Evolutionary conservation across 2,113 vertebrate species (phyloP).

Genomic region (Mohoua ochrocephala): DNA sequence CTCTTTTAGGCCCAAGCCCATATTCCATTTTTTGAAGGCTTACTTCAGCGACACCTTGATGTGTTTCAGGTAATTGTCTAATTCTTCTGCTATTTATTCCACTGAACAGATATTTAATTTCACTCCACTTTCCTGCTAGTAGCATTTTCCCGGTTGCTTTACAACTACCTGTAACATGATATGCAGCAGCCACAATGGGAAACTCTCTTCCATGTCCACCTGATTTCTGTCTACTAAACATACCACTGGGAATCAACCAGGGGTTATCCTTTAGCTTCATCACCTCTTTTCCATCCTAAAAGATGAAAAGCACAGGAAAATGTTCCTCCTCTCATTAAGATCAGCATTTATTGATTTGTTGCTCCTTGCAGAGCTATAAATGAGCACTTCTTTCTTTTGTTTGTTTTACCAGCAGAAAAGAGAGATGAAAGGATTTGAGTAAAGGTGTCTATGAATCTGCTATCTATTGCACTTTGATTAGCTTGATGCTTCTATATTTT

Average conservation of each 20-base stretch:
- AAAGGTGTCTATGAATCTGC: rapidly evolving
- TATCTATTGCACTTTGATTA: neutral
- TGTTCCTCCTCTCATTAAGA: neutral
- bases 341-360: neutral
- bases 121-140: neutral
- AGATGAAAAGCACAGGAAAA: neutral
- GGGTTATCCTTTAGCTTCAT: neutral
- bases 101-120: neutral
- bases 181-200: neutral
- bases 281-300: rapidly evolving
- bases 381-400: neutral
- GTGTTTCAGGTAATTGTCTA: neutral
- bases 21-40: neutral
- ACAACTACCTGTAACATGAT: neutral
- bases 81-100: neutral
- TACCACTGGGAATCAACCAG: neutral
- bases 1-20: rapidly evolving
- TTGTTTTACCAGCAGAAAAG: neutral
- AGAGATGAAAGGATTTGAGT: neutral
- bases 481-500: neutral
- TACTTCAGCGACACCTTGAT: neutral
- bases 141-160: neutral
- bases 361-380: neutral
- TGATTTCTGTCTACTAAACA: neutral
- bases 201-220: neutral